Base-by-base conservation (phyloP, 2,888 invertebrate species). In the Sphaerophoria taeniata region DNA sequence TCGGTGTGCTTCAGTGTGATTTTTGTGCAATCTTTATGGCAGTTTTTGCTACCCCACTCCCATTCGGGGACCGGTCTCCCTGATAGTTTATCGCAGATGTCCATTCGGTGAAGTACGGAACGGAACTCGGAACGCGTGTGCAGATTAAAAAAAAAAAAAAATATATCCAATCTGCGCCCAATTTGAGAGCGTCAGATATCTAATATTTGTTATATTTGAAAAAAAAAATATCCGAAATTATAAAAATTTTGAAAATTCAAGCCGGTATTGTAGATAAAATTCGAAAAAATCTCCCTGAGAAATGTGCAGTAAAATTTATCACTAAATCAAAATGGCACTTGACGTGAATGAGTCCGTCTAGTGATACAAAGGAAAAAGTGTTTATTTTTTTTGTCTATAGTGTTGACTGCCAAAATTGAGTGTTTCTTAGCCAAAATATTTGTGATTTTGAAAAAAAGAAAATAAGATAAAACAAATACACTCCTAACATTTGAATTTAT, bases 61-160 rank as follows among this genome's bases (percentile, higher is more conserved):
- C 74, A 83, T 83, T 76, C 65, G 84, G 76, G 79, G 76, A 85
- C 87, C 85, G 87, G 87, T 81, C 84, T 79, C 83, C 87, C 83
- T 90, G 91, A 92, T 92, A 92, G 92, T 92, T 92, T 92, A 92
- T 92, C 92, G 92, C 91, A 91, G 92, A 92, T 92, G 91, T 91
- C 91, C 92, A 91, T 91, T 90, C 91, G 90, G 92, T 91, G 91
- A 91, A 91, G 92, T 91, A 91, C 91, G 91, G 90, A 90, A 91
- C 91, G 91, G 91, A 90, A 89, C 89, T 90, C 79, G 75, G 72
- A 89, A 88, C 87, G 85, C 87, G 88, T 87, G 82, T 87, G 82
- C 79, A 87, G 80, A 88, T 87, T 47, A 2, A 24, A 24, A 53
- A 78, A 79, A 87, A 82, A 2, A 24, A 24, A 53, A 78, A 79